A percentile compares a stretch with the other conserved stretches of the same genome.
Evolutionary conservation across 2,797 vertebrate genomes (phyloP).

Genomic region (Pantherophis alleghaniensis): DNA sequence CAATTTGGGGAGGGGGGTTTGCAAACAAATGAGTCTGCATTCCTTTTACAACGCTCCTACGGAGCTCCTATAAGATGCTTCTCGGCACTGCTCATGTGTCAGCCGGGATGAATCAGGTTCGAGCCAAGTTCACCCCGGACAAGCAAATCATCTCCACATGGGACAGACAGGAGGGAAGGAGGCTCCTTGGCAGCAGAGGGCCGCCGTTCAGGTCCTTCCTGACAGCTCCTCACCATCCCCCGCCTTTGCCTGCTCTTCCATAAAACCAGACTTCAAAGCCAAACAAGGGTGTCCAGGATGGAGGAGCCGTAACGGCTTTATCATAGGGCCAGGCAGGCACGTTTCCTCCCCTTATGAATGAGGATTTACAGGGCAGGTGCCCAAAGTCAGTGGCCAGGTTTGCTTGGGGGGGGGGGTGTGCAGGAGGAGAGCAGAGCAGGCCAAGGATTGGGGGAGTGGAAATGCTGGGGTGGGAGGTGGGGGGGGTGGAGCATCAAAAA

Average conservation of each 20-base stretch:
- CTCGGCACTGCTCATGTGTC: conserved; percentile 35
- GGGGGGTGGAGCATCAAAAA: neutral
- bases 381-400: conserved; percentile 14
- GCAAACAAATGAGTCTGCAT: neutral
- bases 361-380: conserved; percentile 38
- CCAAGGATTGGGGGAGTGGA: neutral
- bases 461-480: neutral
- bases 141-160: conserved; percentile 41
- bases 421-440: neutral
- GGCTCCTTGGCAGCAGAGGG: conserved; percentile 16
- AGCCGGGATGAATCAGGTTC: conserved; percentile 42
- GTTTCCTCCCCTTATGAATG: conserved; percentile 15
- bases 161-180: conserved; percentile 8
- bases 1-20: neutral
- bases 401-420: neutral
- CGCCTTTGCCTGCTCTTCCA: conserved; percentile 5
- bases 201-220: neutral
- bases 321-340: conserved; percentile 26
- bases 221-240: conserved; percentile 18
- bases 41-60: neutral
- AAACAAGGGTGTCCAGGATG: conserved; percentile 11
- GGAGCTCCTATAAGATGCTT: conserved; percentile 17
- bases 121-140: conserved; percentile 29
- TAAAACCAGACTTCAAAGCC: conserved; percentile 33
- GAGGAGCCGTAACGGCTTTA: conserved; percentile 17